Conservation (phyloP, 1,140 invertebrate species). For the Dendroctonus ponderosae region DNA sequence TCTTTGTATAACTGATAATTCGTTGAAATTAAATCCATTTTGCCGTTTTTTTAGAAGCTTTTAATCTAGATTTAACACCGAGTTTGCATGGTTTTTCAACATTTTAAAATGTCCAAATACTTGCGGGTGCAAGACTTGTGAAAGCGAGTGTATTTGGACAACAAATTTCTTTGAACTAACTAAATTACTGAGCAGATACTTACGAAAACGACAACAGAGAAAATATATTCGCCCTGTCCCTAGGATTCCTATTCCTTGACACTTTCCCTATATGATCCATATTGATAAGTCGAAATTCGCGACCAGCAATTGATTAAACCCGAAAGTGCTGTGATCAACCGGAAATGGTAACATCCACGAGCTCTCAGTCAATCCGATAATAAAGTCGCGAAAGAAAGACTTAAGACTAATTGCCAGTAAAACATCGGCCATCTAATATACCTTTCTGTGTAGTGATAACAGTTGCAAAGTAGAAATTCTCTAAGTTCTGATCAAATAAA, state of each 20-base stretch:
- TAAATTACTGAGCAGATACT: conserved; percentile 2
- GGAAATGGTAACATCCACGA: conserved; percentile 1
- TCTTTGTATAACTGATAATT: too few species aligned
- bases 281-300: not conserved
- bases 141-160: too few species aligned
- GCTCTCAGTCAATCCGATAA: too few species aligned
- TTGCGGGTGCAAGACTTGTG: too few species aligned
- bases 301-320: conserved; percentile 3
- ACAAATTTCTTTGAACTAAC: not conserved
- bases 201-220: conserved; percentile 28
- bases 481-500: conserved; percentile 3
- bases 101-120: too few species aligned
- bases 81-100: too few species aligned
- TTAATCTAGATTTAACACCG: too few species aligned
- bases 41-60: too few species aligned
- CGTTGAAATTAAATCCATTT: too few species aligned
- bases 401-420: not conserved
- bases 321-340: not conserved
- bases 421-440: not conserved
- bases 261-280: conserved; percentile 29
- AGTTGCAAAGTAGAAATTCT: conserved; percentile 4
- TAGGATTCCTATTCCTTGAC: conserved; percentile 10
- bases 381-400: too few species aligned
- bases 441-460: not conserved
- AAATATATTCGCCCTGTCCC: conserved; percentile 23